phyloP scores from a whole-genome alignment of 2,888 invertebrate species.

The Nebria brevicollis region DNA sequence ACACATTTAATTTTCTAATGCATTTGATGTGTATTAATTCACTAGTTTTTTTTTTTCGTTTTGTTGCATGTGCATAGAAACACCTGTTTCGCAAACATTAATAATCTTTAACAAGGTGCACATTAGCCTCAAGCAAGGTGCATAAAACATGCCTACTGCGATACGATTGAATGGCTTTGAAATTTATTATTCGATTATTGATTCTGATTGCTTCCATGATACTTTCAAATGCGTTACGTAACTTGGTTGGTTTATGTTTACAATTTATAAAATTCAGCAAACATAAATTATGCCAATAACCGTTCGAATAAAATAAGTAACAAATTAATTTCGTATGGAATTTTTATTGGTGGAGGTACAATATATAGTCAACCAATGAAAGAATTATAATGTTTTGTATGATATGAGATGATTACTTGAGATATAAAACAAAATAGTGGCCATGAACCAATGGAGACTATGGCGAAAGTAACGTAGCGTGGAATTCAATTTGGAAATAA shows the following conservation, averaged over 20 bases:
- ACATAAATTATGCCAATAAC: too few relatives aligned
- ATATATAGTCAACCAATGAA: too few relatives aligned
- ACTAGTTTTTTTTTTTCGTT: background rate
- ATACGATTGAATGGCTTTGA: conserved; percentile 4
- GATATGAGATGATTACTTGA: too few relatives aligned
- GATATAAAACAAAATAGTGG: too few relatives aligned
- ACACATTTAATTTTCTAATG: conserved; percentile 11
- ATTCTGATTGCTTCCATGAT: background rate
- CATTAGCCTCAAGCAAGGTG: background rate
- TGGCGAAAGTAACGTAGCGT: background rate
- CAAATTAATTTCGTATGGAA: too few relatives aligned
- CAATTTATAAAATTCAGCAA: too few relatives aligned
- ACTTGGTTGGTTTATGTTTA: background rate
- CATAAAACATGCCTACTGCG: background rate
- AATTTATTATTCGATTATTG: conserved; percentile 20
- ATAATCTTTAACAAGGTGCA: conserved; percentile 17
- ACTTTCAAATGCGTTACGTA: conserved; percentile 10
- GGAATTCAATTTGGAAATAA: background rate
- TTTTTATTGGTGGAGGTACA: too few relatives aligned
- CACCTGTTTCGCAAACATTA: conserved; percentile 16
- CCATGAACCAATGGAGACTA: too few relatives aligned
- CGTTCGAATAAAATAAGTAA: too few relatives aligned
- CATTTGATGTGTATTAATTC: conserved; percentile 18
- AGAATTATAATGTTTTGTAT: too few relatives aligned
- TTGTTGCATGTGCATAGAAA: background rate